These are phyloP conservation scores for Andrena marginata DNA, from an alignment of 2,888 invertebrate genomes.

Conservation along the genomic window DNA sequence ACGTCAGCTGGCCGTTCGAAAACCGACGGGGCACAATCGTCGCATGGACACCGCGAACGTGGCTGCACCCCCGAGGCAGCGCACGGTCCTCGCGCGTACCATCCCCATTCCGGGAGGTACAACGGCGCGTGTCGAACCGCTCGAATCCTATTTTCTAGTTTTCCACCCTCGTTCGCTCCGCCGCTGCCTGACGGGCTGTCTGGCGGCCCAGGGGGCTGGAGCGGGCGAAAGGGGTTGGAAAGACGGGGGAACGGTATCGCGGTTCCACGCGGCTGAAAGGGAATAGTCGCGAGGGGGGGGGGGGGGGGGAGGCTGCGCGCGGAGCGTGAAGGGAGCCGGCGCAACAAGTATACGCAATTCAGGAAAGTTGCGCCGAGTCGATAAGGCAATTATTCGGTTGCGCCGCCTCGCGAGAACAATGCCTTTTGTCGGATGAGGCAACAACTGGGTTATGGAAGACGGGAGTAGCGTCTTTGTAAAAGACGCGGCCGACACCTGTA, in stretches of 20 bases:
- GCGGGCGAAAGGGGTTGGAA: conserved; percentile 49
- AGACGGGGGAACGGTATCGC: conserved; percentile 63
- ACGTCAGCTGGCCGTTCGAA: conserved; percentile 17
- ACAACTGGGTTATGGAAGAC: conserved; percentile 61
- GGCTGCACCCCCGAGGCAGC: conserved; percentile 10
- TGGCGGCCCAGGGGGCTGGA: background rate
- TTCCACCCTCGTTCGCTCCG: conserved; percentile 30
- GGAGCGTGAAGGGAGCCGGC: conserved; percentile 58
- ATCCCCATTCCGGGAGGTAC: background rate
- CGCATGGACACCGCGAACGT: background rate
- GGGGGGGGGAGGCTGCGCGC: conserved; percentile 36
- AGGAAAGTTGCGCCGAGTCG: conserved; percentile 72
- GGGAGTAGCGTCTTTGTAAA: conserved; percentile 41
- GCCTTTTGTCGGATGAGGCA: conserved; percentile 69
- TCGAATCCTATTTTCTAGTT: conserved; percentile 55
- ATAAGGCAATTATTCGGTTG: conserved; percentile 73
- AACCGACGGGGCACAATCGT: conserved; percentile 4
- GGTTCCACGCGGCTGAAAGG: conserved; percentile 60
- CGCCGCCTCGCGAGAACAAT: conserved; percentile 67
- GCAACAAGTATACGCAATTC: conserved; percentile 73
- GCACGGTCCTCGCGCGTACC: background rate
- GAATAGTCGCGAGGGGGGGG: conserved; percentile 44
- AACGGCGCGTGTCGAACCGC: conserved; percentile 2
- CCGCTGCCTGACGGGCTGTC: conserved; percentile 8
- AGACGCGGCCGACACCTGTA: conserved; percentile 42